Percentiles rank a stretch among this genome's conserved stretches.
phyloP scores from a whole-genome alignment of 2,113 vertebrate genomes.

The Hippopotamus amphibius region DNA sequence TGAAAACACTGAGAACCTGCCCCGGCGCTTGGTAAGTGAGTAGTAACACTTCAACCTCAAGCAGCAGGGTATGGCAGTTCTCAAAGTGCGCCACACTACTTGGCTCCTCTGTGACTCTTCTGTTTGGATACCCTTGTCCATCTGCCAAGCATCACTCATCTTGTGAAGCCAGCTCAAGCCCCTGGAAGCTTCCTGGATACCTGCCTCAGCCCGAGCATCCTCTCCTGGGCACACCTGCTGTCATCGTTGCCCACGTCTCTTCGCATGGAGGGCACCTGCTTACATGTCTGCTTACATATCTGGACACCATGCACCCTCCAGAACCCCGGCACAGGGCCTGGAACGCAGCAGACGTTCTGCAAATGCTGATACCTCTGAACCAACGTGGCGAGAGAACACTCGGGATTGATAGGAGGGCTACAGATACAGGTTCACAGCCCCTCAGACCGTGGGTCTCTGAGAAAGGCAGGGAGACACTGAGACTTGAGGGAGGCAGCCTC shows the following conservation, averaged over 20 bases:
- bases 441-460: neutral
- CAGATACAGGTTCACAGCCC: neutral
- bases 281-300: neutral
- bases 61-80: accelerated
- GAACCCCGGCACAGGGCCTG: neutral
- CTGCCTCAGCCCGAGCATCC: neutral
- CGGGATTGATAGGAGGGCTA: neutral
- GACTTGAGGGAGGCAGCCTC: neutral
- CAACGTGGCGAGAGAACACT: neutral
- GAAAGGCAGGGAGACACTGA: neutral
- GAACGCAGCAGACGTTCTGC: neutral
- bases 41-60: neutral
- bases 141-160: neutral
- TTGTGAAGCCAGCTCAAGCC: neutral
- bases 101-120: neutral
- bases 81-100: neutral
- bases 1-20: neutral
- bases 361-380: neutral
- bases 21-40: neutral
- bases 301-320: neutral
- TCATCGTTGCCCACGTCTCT: neutral
- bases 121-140: neutral
- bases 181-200: neutral
- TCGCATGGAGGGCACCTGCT: neutral
- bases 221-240: neutral